Conservation (phyloP, 2,888 invertebrate genomes). For the Heliconius erato region DNA sequence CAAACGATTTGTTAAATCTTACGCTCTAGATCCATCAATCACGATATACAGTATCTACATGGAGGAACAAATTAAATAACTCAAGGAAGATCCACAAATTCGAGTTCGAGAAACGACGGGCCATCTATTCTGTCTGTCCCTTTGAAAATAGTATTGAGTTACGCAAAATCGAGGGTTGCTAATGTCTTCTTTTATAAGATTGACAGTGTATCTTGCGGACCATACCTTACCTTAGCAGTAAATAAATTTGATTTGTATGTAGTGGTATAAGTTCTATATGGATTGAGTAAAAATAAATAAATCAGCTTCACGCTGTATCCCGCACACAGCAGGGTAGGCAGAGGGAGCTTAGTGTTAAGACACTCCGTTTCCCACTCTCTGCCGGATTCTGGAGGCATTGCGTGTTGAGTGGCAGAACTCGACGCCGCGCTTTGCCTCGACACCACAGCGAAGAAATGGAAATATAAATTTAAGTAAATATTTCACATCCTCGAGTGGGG, state of each 20-base stretch:
- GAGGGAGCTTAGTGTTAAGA: no score
- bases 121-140: constrained; percentile 80
- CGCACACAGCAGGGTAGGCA: no score
- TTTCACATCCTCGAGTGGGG: no score
- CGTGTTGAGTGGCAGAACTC: no score
- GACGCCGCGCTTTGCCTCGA: no score
- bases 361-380: no score
- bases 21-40: constrained; percentile 44
- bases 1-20: background rate
- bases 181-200: constrained; percentile 42
- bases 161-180: constrained; percentile 45
- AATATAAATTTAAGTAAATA: no score
- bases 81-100: constrained; percentile 80
- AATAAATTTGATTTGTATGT: background rate
- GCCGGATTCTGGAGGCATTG: no score
- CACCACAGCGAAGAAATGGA: no score
- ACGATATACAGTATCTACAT: constrained; percentile 56
- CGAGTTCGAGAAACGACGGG: constrained; percentile 73
- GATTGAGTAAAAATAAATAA: no score
- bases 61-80: constrained; percentile 82
- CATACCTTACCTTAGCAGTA: background rate
- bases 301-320: no score
- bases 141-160: constrained; percentile 62
- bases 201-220: constrained; percentile 11
- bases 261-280: no score